These are phyloP conservation scores for Hypselothyrea guttata DNA, from an alignment of 2,888 invertebrate species.

Conservation along the genomic window DNA sequence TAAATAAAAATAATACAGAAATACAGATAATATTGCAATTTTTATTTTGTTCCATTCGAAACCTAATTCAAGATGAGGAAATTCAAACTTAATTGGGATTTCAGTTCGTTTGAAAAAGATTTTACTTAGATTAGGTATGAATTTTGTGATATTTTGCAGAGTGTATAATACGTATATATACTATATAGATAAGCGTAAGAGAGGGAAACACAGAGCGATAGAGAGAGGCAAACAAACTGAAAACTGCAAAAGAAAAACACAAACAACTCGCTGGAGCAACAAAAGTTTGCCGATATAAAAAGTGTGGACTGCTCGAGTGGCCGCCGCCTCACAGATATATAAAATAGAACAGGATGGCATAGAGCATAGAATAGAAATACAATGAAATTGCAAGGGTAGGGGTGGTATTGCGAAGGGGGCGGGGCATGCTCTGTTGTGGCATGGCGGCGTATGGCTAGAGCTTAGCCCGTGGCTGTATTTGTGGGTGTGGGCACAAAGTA, in stretches of 20 bases:
- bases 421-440: slow-evolving; percentile 1
- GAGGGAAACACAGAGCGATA: neutral
- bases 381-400: slow-evolving; percentile 22
- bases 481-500: slow-evolving; percentile 72
- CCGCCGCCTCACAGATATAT: slow-evolving; percentile 55
- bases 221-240: slow-evolving; percentile 62
- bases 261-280: slow-evolving; percentile 74
- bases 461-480: slow-evolving; percentile 37
- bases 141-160: too few species aligned
- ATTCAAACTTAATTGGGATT: too few species aligned
- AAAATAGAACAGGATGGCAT: slow-evolving; percentile 54
- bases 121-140: too few species aligned
- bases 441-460: too few species aligned
- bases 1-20: too few species aligned
- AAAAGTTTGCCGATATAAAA: slow-evolving; percentile 77
- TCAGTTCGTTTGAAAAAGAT: too few species aligned
- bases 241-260: slow-evolving; percentile 78
- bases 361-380: too few species aligned
- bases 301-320: slow-evolving; percentile 74
- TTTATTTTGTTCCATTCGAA: too few species aligned
- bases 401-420: slow-evolving; percentile 3
- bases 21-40: too few species aligned
- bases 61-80: too few species aligned
- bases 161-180: too few species aligned
- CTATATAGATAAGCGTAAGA: slow-evolving; percentile 1